Base-by-base conservation (phyloP, 2,888 invertebrate species). In the Fragum whitleyi region DNA sequence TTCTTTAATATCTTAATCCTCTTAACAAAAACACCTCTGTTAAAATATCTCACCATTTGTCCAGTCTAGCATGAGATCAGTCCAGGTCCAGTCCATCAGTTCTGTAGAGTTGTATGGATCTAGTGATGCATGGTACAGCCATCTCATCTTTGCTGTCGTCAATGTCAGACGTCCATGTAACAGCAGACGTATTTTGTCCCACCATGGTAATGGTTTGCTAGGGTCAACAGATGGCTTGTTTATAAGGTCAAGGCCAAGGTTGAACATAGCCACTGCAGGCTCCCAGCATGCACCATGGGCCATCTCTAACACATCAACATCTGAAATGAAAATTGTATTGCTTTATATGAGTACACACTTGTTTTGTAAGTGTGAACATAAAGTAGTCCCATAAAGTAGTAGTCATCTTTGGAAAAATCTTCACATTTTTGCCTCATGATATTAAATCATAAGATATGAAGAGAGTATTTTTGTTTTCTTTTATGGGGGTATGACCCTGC, bases 251-350 rank as follows among this genome's bases (percentile, higher is more conserved):
- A 98, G 97, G 84, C 96, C 96, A 95, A 97, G 94, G 92, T 97
- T 97, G 94, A 97, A 97, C 91, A 98, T 97, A 0, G 98, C 97
- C 76, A 98, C 96, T 21, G 97, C 98, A 0, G 99, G 99, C 92
- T 99, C 99, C 99, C 99, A 99, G 94, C 99, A 99, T 0, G 99
- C 98, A 0, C 99, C 99, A 93, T 99, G 99, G 0, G 99, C 98
- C 93, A 98, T 97, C 92, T 97, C 97, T 92, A 96, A 97, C 87
- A 96, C 96, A 72, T 97, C 96, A 90, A 98, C 96, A 93, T 98
- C 98, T 93, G 85, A 26, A 73, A 68, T 9, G 21, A 19, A 62
- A 19, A 6, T n/a, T n/a, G n/a, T n/a, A n/a, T n/a, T n/a, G n/a
- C n/a, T n/a, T n/a, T n/a, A n/a, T n/a, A n/a, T n/a, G n/a, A 16